Evolutionary conservation across 2,797 vertebrate genomes (phyloP), one percentile per base, ranked within the genome.

Genomic region (Alectoris magna): DNA sequence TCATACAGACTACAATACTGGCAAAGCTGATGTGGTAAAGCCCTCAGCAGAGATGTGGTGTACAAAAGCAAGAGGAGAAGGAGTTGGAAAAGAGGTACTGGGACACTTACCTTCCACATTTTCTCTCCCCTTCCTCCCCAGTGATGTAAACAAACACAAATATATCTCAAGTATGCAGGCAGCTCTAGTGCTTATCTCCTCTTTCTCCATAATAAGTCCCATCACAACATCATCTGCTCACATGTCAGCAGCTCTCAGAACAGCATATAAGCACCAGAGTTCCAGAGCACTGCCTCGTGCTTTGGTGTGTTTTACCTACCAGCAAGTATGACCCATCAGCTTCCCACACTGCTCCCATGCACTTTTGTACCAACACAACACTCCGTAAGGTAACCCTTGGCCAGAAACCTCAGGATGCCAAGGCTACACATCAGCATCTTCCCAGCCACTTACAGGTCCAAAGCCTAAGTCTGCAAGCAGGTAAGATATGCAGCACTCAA

Each of bases 391-490:
- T 59, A n/a, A 67, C 34, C 34, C 34, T 34, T 34, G 34, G 3
- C 14, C 44, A 51, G 60, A 17, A 73, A 6, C 24, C 29, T 79
- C 60, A 60, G 10, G 41, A 43, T 64, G 27, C 18, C 16, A 79
- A 56, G 27, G 8, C 59, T 44, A 13, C 48, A 39, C 14, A 4
- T 14, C 39, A 11, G 14, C 22, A 17, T n/a, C 9, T 13, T 51
- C 14, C 8, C 3, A 0, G 0, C 2, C 56, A 66, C 31, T 5
- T 43, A 56, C 48, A 68, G 22, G 13, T 22, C 34, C 2, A 2
- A 66, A 67, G 51, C 2, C 4, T 16, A 63, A n/a, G 29, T 23
- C 11, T 56, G 9, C 10, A 84, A 55, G 58, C 23, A 58, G 63
- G 19, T 43, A 31, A 68, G 23, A 16, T 3, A 0, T n/a, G 22